A percentile compares a stretch with the other conserved stretches of the same genome.
phyloP scores from a whole-genome alignment of 2,113 vertebrate genomes.

The Rhinogobius similis region DNA sequence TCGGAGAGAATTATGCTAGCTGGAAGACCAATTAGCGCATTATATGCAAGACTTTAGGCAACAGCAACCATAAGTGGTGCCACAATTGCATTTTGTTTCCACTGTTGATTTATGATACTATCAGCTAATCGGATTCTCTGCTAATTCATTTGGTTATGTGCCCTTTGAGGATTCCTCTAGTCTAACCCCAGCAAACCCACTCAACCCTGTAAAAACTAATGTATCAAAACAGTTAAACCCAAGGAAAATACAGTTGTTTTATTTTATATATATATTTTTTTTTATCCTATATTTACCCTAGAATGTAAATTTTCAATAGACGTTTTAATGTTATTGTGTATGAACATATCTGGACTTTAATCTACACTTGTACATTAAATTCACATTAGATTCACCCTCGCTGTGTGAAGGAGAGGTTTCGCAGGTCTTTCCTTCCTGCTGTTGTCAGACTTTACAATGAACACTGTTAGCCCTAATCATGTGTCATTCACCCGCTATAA shows the following conservation, averaged over 20 bases:
- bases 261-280: neutral
- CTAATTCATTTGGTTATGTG: conserved; percentile 18
- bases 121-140: conserved; percentile 25
- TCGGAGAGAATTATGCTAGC: conserved; percentile 18
- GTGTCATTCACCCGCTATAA: too few species aligned
- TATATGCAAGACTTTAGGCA: conserved; percentile 19
- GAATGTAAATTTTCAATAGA: too few species aligned
- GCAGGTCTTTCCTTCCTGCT: too few species aligned
- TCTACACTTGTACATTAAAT: too few species aligned
- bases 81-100: conserved; percentile 14
- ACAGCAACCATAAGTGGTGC: conserved; percentile 28
- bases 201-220: neutral
- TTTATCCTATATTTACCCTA: neutral
- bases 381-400: too few species aligned
- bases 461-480: too few species aligned
- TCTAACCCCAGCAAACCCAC: conserved; percentile 2
- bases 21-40: conserved; percentile 44
- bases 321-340: too few species aligned
- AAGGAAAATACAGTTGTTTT: too few species aligned
- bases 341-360: too few species aligned
- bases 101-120: conserved; percentile 41
- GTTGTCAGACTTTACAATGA: too few species aligned
- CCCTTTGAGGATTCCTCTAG: neutral
- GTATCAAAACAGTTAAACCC: neutral
- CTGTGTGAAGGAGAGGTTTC: too few species aligned